Percentiles rank a stretch among this genome's conserved stretches.
Conservation (phyloP, 2,113 vertebrate species). For the Pteronura brasiliensis region DNA sequence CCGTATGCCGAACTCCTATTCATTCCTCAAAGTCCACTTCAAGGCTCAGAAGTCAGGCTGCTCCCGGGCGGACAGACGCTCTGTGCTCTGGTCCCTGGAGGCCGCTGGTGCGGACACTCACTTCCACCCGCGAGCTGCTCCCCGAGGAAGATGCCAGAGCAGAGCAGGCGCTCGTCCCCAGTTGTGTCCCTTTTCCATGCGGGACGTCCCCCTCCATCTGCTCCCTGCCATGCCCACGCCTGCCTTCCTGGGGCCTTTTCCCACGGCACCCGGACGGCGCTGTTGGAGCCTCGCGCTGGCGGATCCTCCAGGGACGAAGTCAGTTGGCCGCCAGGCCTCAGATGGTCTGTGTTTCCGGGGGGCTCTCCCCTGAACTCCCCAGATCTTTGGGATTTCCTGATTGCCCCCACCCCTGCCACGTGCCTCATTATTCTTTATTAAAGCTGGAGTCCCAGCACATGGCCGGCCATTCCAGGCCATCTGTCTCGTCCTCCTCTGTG, state of each 20-base stretch:
- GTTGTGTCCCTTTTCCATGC: not conserved
- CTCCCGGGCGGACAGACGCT: not conserved
- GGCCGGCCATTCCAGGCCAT: not conserved
- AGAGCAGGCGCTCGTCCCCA: fast-evolving
- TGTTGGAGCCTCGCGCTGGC: fast-evolving
- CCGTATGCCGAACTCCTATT: not conserved
- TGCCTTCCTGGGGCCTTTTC: not conserved
- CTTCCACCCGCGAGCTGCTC: not conserved
- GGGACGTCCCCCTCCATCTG: not conserved
- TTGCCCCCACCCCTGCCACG: no score
- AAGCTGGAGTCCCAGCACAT: fast-evolving
- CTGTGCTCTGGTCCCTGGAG: not conserved
- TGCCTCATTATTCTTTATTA: not conserved
- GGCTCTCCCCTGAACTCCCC: not conserved
- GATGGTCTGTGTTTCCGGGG: not conserved
- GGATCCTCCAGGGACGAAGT: not conserved
- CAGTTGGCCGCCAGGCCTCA: not conserved
- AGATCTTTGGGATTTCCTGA: no score
- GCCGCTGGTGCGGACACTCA: fast-evolving
- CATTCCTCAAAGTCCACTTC: not conserved
- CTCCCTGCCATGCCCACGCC: fast-evolving
- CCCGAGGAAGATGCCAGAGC: fast-evolving
- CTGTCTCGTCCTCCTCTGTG: fast-evolving
- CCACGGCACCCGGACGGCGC: not conserved
- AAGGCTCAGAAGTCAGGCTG: not conserved